Percentiles rank a stretch among this genome's conserved stretches.
Conservation (phyloP, 2,113 vertebrate species). For the Corydoras maculifer region DNA sequence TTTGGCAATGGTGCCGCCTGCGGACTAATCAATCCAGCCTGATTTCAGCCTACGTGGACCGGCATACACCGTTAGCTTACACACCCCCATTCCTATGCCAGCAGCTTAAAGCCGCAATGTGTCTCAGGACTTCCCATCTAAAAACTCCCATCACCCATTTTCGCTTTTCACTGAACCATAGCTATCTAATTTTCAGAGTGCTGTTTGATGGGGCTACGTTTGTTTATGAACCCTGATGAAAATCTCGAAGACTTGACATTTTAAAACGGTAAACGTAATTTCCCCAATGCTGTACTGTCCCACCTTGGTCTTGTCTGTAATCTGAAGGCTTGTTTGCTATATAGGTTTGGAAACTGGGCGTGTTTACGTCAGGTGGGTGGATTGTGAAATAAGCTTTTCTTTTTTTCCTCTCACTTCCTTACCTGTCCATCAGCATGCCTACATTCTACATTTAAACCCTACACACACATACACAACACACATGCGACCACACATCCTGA, state of each 20-base stretch:
- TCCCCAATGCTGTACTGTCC: slow-evolving; percentile 13
- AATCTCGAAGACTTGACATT: slow-evolving; percentile 18
- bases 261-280: background rate
- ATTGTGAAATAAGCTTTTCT: slow-evolving; percentile 50
- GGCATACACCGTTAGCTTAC: slow-evolving; percentile 52
- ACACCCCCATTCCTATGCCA: slow-evolving; percentile 67
- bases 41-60: slow-evolving; percentile 68
- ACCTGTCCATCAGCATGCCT: slow-evolving; percentile 23
- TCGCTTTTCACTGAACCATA: slow-evolving; percentile 40
- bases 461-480: slow-evolving; percentile 8
- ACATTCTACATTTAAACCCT: slow-evolving; percentile 18
- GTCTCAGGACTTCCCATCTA: slow-evolving; percentile 72
- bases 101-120: slow-evolving; percentile 70
- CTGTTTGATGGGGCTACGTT: slow-evolving; percentile 22
- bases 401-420: slow-evolving; percentile 17
- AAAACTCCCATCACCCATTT: slow-evolving; percentile 53
- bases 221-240: slow-evolving; percentile 18
- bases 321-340: slow-evolving; percentile 54
- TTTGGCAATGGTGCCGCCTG: slow-evolving; percentile 60
- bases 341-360: slow-evolving; percentile 59
- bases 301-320: slow-evolving; percentile 52
- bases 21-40: slow-evolving; percentile 65
- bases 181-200: slow-evolving; percentile 6
- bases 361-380: slow-evolving; percentile 62
- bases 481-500: background rate